These are phyloP conservation scores for Neopipo cinnamomea DNA, from an alignment of 2,113 vertebrate genomes.

Conservation along the genomic window DNA sequence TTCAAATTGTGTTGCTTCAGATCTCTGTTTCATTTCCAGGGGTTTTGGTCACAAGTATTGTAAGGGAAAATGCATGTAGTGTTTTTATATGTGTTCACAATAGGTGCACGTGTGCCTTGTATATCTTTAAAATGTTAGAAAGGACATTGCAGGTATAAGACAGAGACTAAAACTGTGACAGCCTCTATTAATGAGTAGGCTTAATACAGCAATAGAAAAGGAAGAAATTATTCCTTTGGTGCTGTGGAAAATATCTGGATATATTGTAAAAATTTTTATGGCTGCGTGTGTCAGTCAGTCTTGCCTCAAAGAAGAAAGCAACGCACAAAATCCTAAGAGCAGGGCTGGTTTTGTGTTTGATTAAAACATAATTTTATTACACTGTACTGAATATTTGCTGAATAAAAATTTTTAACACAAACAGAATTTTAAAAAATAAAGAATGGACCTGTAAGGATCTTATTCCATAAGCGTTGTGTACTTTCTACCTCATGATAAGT, in stretches of 20 bases:
- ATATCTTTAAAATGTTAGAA: background rate
- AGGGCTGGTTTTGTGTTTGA: background rate
- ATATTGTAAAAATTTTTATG: background rate
- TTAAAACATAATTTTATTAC: background rate
- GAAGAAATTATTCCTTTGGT: background rate
- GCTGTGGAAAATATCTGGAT: background rate
- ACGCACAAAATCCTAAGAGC: background rate
- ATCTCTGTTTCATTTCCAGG: background rate
- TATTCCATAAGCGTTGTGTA: background rate
- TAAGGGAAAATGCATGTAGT: background rate
- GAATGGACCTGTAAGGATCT: background rate
- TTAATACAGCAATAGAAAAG: background rate
- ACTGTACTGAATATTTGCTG: background rate
- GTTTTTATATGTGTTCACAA: background rate
- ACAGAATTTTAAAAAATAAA: background rate
- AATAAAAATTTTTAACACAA: background rate
- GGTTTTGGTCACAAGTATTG: background rate
- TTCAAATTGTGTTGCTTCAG: background rate
- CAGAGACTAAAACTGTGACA: background rate
- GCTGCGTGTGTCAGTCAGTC: background rate
- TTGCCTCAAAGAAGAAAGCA: background rate
- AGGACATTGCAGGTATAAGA: background rate
- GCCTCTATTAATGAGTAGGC: background rate
- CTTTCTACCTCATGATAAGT: background rate
- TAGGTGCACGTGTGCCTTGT: background rate